Conservation (phyloP, 2,113 vertebrate genomes). For the Recurvirostra avosetta region DNA sequence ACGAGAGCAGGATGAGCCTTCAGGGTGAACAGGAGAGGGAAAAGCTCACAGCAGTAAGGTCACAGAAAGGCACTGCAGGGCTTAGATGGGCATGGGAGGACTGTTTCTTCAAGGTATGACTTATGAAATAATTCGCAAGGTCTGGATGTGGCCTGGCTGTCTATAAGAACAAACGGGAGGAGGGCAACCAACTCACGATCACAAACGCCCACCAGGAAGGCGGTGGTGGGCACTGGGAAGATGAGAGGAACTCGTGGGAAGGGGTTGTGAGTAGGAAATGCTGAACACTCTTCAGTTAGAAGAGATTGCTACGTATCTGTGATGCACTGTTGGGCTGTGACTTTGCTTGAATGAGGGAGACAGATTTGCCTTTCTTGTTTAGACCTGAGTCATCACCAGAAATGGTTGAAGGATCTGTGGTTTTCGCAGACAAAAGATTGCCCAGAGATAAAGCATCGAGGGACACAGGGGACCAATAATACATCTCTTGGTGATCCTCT, state of each 20-base stretch:
- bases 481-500: neutral
- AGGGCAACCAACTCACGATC: neutral
- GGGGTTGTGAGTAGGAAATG: neutral
- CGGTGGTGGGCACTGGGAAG: neutral
- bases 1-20: neutral
- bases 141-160: neutral
- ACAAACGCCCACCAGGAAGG: neutral
- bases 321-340: neutral
- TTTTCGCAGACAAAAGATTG: neutral
- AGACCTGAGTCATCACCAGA: neutral
- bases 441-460: neutral
- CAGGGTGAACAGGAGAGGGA: neutral
- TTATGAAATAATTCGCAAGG: neutral
- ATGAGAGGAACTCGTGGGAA: neutral
- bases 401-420: neutral
- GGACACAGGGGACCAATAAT: fast-evolving
- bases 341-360: neutral
- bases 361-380: neutral
- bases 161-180: neutral
- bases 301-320: neutral
- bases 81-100: neutral
- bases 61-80: neutral
- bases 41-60: neutral
- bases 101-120: neutral
- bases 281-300: neutral